Evolutionary conservation across 2,888 invertebrate genomes (phyloP).

Genomic region (Lymantria dispar): DNA sequence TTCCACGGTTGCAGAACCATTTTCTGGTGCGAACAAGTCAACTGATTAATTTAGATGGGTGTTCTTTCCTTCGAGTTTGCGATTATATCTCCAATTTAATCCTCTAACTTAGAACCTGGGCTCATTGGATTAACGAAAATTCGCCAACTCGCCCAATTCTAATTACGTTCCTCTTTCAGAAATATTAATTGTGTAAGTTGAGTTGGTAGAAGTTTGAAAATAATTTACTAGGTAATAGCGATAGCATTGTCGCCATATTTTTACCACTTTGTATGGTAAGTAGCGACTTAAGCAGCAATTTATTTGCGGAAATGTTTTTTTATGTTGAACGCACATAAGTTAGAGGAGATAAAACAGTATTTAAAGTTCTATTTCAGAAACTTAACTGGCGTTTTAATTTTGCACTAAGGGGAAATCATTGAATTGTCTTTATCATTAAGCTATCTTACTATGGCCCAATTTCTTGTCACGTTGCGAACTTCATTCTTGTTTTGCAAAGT

Average conservation of each 20-base stretch:
- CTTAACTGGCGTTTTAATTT: background rate
- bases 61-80: conserved; percentile 31
- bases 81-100: conserved; percentile 29
- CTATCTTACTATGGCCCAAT: too few species aligned
- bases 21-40: conserved; percentile 36
- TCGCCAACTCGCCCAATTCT: conserved; percentile 35
- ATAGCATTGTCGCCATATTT: conserved; percentile 6
- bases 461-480: too few species aligned
- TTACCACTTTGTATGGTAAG: conserved; percentile 6
- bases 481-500: too few species aligned
- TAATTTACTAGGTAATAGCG: conserved; percentile 5
- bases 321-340: conserved; percentile 1
- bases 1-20: conserved; percentile 1
- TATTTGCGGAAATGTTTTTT: background rate
- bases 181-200: conserved; percentile 39
- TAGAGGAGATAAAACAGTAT: background rate
- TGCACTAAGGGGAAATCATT: background rate
- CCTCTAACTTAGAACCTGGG: conserved; percentile 21
- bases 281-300: conserved; percentile 3
- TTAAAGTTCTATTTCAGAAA: background rate
- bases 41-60: conserved; percentile 50
- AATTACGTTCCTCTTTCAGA: conserved; percentile 38
- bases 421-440: background rate
- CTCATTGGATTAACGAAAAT: conserved; percentile 35
- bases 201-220: conserved; percentile 6